These are phyloP conservation scores for Amphipoea oculea DNA, from an alignment of 2,888 invertebrate genomes.

Conservation along the genomic window DNA sequence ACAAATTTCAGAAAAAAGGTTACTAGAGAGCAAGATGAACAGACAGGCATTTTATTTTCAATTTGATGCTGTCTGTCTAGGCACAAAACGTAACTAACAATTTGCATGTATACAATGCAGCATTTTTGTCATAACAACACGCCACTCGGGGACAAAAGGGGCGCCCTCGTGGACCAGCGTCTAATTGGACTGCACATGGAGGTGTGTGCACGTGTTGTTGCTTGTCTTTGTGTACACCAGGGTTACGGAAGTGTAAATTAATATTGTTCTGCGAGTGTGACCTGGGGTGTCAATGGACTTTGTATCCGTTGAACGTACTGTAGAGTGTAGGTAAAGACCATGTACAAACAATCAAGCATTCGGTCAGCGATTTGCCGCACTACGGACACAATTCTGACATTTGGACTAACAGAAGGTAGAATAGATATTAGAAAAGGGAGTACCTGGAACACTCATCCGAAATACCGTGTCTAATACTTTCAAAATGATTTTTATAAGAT, in stretches of 20 bases:
- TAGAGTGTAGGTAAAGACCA: neutral
- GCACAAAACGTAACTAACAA: constrained; percentile 60
- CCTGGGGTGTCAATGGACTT: constrained; percentile 11
- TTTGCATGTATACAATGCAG: constrained; percentile 48
- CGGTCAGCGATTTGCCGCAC: neutral
- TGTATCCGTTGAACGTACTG: constrained; percentile 1
- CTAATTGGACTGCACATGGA: constrained; percentile 68
- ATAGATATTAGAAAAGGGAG: neutral
- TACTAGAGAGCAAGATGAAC: constrained; percentile 22
- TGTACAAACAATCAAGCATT: neutral
- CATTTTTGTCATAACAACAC: constrained; percentile 69
- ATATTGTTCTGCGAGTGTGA: constrained; percentile 45
- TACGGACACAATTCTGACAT: too few species aligned
- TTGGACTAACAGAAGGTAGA: neutral
- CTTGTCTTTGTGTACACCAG: constrained; percentile 46
- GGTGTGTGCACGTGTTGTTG: constrained; percentile 42
- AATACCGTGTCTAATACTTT: neutral
- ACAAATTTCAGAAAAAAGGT: constrained; percentile 44
- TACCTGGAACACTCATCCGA: neutral
- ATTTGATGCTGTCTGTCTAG: constrained; percentile 54
- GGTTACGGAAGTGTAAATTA: constrained; percentile 55
- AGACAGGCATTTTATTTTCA: constrained; percentile 53
- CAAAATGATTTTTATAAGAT: neutral
- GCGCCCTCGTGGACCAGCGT: constrained; percentile 60
- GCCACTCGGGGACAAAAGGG: constrained; percentile 64